Percentiles rank a stretch among this genome's conserved stretches.
Evolutionary conservation across 2,113 vertebrate genomes (phyloP).

Genomic region (Aptenodytes forsteri): DNA sequence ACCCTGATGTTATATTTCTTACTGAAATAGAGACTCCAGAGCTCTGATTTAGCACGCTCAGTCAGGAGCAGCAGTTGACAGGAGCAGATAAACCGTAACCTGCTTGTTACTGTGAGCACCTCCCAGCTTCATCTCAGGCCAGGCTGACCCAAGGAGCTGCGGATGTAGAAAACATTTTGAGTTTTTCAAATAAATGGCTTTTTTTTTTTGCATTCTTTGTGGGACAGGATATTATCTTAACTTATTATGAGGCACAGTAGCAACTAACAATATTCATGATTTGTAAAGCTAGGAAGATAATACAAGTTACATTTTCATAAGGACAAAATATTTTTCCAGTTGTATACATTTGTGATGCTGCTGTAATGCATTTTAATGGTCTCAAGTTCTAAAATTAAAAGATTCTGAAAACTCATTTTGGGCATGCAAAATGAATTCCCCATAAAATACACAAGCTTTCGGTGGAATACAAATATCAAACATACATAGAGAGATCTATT

Average conservation of each 20-base stretch:
- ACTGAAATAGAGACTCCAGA: constrained; percentile 3
- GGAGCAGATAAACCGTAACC: not conserved
- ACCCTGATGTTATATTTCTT: not conserved
- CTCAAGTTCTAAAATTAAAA: not conserved
- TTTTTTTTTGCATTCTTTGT: not conserved
- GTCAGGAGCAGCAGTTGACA: constrained; percentile 1
- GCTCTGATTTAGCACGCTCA: not conserved
- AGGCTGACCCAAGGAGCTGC: not conserved
- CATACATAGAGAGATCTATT: not conserved
- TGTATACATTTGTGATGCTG: not conserved
- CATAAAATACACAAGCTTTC: not conserved
- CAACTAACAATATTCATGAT: not conserved
- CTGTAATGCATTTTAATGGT: not conserved
- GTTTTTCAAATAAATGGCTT: not conserved
- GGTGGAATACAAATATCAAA: not conserved
- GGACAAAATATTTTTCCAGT: not conserved
- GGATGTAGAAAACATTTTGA: not conserved
- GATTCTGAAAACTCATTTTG: not conserved
- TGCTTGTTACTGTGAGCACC: not conserved
- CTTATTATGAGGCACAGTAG: not conserved
- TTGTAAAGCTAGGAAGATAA: not conserved
- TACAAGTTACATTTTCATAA: not conserved
- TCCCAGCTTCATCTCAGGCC: not conserved
- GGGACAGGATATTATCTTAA: not conserved
- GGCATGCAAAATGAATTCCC: not conserved